Base-by-base conservation (phyloP, 2,797 vertebrate species). In the Toxotes lorentzi region DNA sequence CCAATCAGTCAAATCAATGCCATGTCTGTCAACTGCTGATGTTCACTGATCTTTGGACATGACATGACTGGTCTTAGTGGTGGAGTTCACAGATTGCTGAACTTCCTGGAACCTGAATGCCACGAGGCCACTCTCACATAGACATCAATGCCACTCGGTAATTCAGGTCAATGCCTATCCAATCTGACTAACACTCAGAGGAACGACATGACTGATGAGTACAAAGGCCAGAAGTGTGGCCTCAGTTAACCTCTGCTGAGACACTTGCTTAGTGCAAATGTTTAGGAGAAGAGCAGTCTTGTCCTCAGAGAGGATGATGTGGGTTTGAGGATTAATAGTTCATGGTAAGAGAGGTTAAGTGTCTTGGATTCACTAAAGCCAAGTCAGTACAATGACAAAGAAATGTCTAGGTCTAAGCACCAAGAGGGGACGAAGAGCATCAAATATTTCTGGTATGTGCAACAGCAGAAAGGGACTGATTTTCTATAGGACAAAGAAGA, bases 81-180 rank as follows among this genome's bases (percentile, higher is more conserved):
- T 76, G n/a, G 48, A 73, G 66, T 51, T 78, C 27, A 17, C 59
- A 34, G 40, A 79, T 17, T 45, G 69, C 27, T 73, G 61, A 81
- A 81, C 72, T 81, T 88, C 78, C 86, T 54, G 24, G 50, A 70
- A 76, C 57, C 48, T 59, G 59, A n/a, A 0, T 30, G 50, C 67
- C 76, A 70, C 0, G 13, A 63, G 81, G 78, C 60, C 70, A 67
- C 72, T 56, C 61, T 73, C 75, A 66, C 79, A 57, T 16, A 72
- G 68, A 86, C 75, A 68, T 91, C 73, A 84, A 74, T 77, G 78
- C n/a, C 24, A 5, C 9, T 48, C n/a, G 24, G 27, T 88, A 82
- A 91, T 85, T 84, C 73, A 83, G 91, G 90, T 90, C 87, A 92
- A 77, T 53, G 80, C 63, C 84, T 76, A 23, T 70, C 76, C 40